Base-by-base conservation (phyloP, 1,140 invertebrate species). In the Polypedilum vanderplanki region DNA sequence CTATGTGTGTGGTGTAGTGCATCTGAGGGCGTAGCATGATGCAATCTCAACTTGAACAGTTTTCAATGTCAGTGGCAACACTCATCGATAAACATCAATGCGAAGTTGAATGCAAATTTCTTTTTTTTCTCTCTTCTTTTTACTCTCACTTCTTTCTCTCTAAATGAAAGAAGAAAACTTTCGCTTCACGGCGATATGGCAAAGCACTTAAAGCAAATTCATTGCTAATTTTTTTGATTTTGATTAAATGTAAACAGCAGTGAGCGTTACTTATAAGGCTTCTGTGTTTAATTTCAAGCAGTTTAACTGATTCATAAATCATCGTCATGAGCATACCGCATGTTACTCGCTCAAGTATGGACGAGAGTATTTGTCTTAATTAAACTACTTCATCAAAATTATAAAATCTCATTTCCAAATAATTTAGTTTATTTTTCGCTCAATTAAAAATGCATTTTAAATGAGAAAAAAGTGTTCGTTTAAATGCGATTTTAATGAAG, bases 381-480 rank as follows among this genome's bases (percentile, higher is more conserved):
- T 57, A 57, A 57, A 57, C 12, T 57, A 57, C 12, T 57, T 12
- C 15, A 57, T 57, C 46, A 57, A 57, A 12, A 57, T n/a, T 57
- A 57, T 1, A 57, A 57, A 57, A 33, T 33, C 2, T 33, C 1
- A 33, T 33, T 33, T 33, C 24, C 24, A 33, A 33, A 33, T 33
- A 33, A 33, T 33, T 33, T 33, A 33, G 24, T 33, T 33, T 33
- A 33, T 57, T 57, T 57, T n/a, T 57, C 46, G 46, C 46, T 57
- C 46, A 57, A 57, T 57, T 57, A 57, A 57, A n/a, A 57, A 57
- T 57, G 46, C 46, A 57, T 57, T 57, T 57, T 57, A 57, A 33
- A 57, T 57, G 46, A n/a, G n/a, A 57, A 12, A n/a, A n/a, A n/a
- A 57, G 15, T 15, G 46, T 57, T 57, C 15, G 10, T 15, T 12